phyloP scores from a whole-genome alignment of 2,113 vertebrate species.

The Sorex araneus region DNA sequence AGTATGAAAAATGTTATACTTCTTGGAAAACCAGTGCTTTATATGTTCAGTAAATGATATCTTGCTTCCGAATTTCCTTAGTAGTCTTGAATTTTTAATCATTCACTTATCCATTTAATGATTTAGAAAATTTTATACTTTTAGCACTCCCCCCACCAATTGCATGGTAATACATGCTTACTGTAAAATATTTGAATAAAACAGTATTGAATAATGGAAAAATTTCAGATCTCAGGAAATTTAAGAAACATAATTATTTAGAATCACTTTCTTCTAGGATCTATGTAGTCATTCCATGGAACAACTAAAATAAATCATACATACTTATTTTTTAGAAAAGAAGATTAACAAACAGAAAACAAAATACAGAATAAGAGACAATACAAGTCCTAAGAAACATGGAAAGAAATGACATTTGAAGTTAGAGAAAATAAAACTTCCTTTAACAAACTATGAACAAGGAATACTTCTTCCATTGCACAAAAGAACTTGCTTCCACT shows the following conservation, averaged over 20 bases:
- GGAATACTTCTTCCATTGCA: not conserved
- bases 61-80: conserved; percentile 68
- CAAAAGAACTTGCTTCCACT: not conserved
- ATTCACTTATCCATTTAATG: conserved; percentile 75
- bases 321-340: not conserved
- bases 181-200: conserved; percentile 75
- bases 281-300: not conserved
- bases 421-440: conserved; percentile 39
- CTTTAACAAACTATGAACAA: not conserved
- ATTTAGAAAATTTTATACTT: conserved; percentile 63
- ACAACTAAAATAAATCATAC: conserved; percentile 21
- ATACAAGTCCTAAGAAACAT: not conserved
- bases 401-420: conserved; percentile 15
- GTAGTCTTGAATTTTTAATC: conserved; percentile 75
- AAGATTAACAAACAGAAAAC: not conserved
- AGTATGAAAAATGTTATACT: conserved; percentile 69
- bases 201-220: conserved; percentile 27
- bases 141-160: conserved; percentile 58
- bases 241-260: conserved; percentile 30
- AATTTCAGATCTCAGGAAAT: conserved; percentile 11
- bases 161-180: conserved; percentile 61
- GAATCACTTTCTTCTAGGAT: not conserved
- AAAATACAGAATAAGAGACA: conserved; percentile 2
- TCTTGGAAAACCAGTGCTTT: conserved; percentile 74
- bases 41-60: conserved; percentile 72